Base-by-base conservation (phyloP, 2,113 vertebrate genomes). In the Butorides virescens region DNA sequence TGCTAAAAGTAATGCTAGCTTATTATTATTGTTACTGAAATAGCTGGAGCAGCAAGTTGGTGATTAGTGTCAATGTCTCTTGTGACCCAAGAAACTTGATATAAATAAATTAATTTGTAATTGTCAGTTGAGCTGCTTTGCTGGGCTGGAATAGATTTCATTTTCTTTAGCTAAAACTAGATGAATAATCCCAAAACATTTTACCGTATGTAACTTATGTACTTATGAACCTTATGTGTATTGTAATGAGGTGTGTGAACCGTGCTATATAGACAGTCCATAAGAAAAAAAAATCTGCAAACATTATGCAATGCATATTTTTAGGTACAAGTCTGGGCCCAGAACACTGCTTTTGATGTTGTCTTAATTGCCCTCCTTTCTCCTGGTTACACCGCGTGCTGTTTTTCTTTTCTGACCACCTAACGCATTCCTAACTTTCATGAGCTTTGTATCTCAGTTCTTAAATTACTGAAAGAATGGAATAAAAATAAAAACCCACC, bases 391-490 rank as follows among this genome's bases (percentile, higher is more conserved):
- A 13, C 59, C 77, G 39, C 2, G 15, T 44, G 42, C 15, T 44
- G 42, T 44, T 50, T 59, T 82, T 46, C 32, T 85, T 94, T 50
- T 74, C 88, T 95, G 95, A 91, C 88, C 90, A 94, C 46, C 58
- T 93, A 93, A 37, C 5, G 15, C 79, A 59, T 97, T 97, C 78
- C 71, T 78, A 58, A 88, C 49, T 95, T 96, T 65, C 63, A 77
- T 7, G 59, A 95, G 92, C 49, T 96, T 95, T 96, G n/a, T 96
- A 92, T 90, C 86, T 95, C 6, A 7, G 55, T 91, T 91, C 68
- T 93, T 95, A 94, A 95, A 93, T 95, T 96, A 86, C 85, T 85
- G 61, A 84, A 95, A 93, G 74, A 95, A 95, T 46, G 42, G 53
- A 85, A 92, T 74, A 90, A 55, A 93, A 95, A 76, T 26, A 7